These are phyloP conservation scores for Tauraco erythrolophus DNA, from an alignment of 2,113 vertebrate genomes.

Conservation along the genomic window DNA sequence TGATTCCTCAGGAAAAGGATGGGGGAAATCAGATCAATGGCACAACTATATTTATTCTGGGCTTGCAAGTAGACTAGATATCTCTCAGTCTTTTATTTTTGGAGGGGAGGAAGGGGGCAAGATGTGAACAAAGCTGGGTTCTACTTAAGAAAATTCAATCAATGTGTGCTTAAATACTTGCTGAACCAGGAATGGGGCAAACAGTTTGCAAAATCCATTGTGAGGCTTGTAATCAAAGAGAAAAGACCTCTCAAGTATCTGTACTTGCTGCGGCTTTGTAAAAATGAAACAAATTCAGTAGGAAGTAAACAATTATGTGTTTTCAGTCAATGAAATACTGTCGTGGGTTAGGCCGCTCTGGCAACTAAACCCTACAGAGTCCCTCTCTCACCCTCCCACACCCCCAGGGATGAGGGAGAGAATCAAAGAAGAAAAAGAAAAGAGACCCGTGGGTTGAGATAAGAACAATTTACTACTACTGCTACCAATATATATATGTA, in stretches of 20 bases:
- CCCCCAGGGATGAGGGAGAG: no score
- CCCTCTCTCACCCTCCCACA: no score
- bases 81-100: not conserved
- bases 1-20: not conserved
- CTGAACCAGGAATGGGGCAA: not conserved
- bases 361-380: no score
- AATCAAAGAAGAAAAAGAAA: no score
- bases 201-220: not conserved
- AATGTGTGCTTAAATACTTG: not conserved
- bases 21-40: not conserved
- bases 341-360: no score
- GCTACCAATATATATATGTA: no score
- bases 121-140: not conserved
- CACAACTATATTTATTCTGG: not conserved
- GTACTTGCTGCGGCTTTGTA: not conserved
- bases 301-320: not conserved
- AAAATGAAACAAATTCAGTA: not conserved
- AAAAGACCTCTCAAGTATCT: not conserved
- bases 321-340: not conserved
- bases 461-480: no score
- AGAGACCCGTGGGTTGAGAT: no score
- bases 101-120: rapidly evolving
- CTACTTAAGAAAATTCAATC: not conserved
- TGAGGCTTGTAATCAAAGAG: not conserved
- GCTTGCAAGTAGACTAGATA: not conserved